Base-by-base conservation (phyloP, 2,888 invertebrate species). In the Drosophila mulleri region DNA sequence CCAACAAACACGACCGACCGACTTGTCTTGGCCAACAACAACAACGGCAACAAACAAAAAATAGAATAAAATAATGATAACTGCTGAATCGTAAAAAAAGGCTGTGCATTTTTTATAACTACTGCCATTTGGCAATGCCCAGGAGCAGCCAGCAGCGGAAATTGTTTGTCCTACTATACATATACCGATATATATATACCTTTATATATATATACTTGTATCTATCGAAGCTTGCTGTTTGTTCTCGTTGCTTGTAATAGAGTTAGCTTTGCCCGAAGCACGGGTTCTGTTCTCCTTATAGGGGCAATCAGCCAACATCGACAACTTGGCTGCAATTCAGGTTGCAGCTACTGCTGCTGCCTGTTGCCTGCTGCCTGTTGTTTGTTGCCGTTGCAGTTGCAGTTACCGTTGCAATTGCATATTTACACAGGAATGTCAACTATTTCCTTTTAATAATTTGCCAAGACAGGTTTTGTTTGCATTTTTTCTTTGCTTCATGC, bases 231-330 rank as follows among this genome's bases (percentile, higher is more conserved):
- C 67, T 77, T 75, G 75, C 62, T 86, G 72, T 83, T 82, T 83
- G 72, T 75, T 74, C 71, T 76, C 66, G 48, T 58, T 67, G 74
- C 59, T 83, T 71, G 80, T 84, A 89, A 89, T 86, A 89, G 89
- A 89, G 88, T 83, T 89, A 88, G 85, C 67, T 71, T 77, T 67
- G 77, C 45, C 63, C 26, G 63, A 71, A 63, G 69, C 74, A 74
- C 72, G 67, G 80, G 71, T 50, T 82, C 56, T 82, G 63, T 52
- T 72, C 82, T 86, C 85, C 90, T 89, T 91, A 88, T 90, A 89
- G 82, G 87, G 89, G 89, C 89, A 89, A 90, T 91, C 89, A 87
- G 83, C 67, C 87, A 86, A 78, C 88, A 88, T 85, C 88, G 86
- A 79, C 80, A 82, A 73, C 72, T 80, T 72, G 72, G 57, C 72